A percentile compares a stretch with the other conserved stretches of the same genome.
phyloP scores from a whole-genome alignment of 2,888 invertebrate species.

The Morpho achilles region DNA sequence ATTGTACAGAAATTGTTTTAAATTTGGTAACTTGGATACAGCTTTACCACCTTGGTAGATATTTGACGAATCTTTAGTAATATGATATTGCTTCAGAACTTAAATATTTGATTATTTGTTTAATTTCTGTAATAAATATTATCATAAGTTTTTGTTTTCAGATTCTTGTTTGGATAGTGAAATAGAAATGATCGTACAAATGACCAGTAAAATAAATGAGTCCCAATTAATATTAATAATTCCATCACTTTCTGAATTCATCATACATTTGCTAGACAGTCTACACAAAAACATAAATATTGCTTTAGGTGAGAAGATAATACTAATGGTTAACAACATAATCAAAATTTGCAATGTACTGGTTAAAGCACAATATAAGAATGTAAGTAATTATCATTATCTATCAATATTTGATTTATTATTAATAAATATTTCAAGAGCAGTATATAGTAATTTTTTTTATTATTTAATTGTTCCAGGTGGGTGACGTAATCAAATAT shows the following conservation, averaged over 20 bases:
- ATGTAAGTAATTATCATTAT: constrained; percentile 32
- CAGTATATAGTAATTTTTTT: not conserved
- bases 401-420: too few species aligned
- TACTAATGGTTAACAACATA: constrained; percentile 38
- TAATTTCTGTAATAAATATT: not conserved
- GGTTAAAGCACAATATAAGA: constrained; percentile 23
- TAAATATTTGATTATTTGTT: not conserved
- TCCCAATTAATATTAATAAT: constrained; percentile 5
- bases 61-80: constrained; percentile 67
- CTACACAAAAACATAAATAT: constrained; percentile 27
- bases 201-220: constrained; percentile 7
- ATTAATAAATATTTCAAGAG: not conserved
- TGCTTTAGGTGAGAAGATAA: constrained; percentile 30
- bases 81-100: constrained; percentile 51
- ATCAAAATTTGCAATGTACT: constrained; percentile 34
- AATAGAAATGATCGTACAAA: constrained; percentile 9
- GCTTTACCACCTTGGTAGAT: constrained; percentile 43
- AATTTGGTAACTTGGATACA: constrained; percentile 55
- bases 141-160: constrained; percentile 6
- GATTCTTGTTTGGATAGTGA: constrained; percentile 13
- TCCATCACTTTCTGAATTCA: constrained; percentile 35
- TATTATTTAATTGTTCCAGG: constrained; percentile 34
- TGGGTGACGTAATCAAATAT: constrained; percentile 21
- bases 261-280: constrained; percentile 36
- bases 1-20: constrained; percentile 35